Evolutionary conservation across 2,888 invertebrate species (phyloP), one percentile per base, ranked within the genome.

Genomic region (Thymelicus acteon): DNA sequence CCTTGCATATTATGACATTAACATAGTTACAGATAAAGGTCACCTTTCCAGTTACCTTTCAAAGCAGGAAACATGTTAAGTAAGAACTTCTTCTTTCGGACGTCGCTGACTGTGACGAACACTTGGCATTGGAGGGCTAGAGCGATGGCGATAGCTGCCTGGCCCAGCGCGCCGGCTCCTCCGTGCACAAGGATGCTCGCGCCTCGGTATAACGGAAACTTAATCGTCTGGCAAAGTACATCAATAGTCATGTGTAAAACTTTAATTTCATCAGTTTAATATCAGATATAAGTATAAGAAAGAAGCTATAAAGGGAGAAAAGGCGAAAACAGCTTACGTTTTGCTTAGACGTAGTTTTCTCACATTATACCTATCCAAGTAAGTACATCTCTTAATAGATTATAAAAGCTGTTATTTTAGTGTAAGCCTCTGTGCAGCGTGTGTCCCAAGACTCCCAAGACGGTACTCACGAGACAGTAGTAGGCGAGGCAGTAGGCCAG

Each of bases 401-500:
- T 0, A 1, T 31, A 31, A 31, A 31, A 31, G 3, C 31, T 5
- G 31, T 31, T 31, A 31, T 31, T 31, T 31, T 31, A 31, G 1
- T 31, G 3, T 31, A 1, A 31, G 31, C 31, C 31, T 31, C 5
- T 31, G 3, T 31, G 31, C 31, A 31, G 5, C 31, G 31, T 31
- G 3, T 31, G 3, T 31, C 31, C 31, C 31, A 3, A 31, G 31
- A 31, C 31, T 5, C 31, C 31, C 31, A 31, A 31, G 31, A 31
- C 31, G 15, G 6, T 6, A 67, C 81, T 82, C 54, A 85, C 85
- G 10, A 88, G 77, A 58, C 84, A 83, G 72, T 88, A 88, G 65
- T 84, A 93, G 0, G 94, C 94, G 0, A 95, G 94, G 12, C 88
- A 89, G 78, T 97, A 97, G 0, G 96, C 96, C 57, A 96, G 95